These are phyloP conservation scores for Nephrotoma appendiculata DNA, from an alignment of 2,888 invertebrate genomes.

Conservation along the genomic window DNA sequence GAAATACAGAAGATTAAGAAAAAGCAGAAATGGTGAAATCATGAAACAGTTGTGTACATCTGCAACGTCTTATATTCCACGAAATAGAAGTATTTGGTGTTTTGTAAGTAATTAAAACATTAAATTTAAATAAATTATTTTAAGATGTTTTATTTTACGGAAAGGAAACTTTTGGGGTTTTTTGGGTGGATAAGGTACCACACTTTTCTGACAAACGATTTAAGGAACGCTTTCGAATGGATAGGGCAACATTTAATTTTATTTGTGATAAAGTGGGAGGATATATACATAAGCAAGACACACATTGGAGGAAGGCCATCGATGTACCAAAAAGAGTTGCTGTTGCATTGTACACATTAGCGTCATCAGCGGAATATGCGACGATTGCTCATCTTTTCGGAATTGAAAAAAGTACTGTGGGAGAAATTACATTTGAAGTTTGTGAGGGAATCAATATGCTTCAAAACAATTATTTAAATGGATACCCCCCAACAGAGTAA, in stretches of 20 bases:
- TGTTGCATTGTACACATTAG: slow-evolving; percentile 8
- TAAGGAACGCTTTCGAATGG: not conserved
- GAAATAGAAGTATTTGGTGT: too few relatives aligned
- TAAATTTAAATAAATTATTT: too few relatives aligned
- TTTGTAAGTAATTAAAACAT: too few relatives aligned
- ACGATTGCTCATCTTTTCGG: slow-evolving; percentile 7
- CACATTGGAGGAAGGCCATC: not conserved
- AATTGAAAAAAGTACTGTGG: slow-evolving; percentile 8
- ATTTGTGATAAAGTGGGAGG: not conserved
- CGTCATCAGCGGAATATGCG: slow-evolving; percentile 6
- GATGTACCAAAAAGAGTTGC: slow-evolving; percentile 6
- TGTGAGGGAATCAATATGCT: not conserved
- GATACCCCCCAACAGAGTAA: not conserved
- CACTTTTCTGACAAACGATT: not conserved
- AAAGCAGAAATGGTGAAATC: too few relatives aligned
- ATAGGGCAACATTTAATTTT: not conserved
- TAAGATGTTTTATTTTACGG: too few relatives aligned
- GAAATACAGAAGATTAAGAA: too few relatives aligned
- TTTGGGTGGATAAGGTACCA: not conserved
- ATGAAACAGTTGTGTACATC: too few relatives aligned
- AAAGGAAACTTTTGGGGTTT: not conserved
- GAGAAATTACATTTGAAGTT: slow-evolving; percentile 8
- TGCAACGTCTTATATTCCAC: too few relatives aligned
- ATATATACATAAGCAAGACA: not conserved
- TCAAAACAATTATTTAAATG: not conserved